Conservation (phyloP, 2,888 invertebrate species). For the Diaphora mendica region DNA sequence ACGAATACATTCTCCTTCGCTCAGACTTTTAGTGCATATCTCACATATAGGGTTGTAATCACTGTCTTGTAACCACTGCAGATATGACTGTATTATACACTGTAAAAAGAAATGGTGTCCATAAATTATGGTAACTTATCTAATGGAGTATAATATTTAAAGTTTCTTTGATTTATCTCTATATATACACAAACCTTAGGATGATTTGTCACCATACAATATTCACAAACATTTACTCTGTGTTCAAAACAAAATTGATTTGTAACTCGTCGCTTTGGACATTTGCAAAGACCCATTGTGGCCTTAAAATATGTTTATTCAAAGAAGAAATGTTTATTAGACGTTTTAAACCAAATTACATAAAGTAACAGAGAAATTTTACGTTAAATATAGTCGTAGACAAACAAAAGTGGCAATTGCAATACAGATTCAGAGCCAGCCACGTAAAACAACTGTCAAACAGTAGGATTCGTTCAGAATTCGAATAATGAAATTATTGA, state of each 20-base stretch:
- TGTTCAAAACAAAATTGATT: constrained; percentile 99
- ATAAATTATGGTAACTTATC: not conserved
- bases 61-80: constrained; percentile 99
- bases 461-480: constrained; percentile 19
- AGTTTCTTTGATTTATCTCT: constrained; percentile 10
- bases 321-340: constrained; percentile 22
- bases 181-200: constrained; percentile 90
- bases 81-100: constrained; percentile 99
- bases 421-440: constrained; percentile 46
- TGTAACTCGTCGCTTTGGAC: constrained; percentile 98
- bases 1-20: constrained; percentile 94
- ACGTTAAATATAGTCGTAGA: constrained; percentile 37
- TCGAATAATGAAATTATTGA: not conserved
- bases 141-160: not conserved
- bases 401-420: constrained; percentile 53
- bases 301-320: constrained; percentile 23
- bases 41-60: constrained; percentile 98
- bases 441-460: constrained; percentile 69
- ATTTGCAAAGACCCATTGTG: constrained; percentile 98
- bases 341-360: constrained; percentile 29
- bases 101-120: constrained; percentile 76
- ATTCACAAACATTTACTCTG: constrained; percentile 99
- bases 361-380: constrained; percentile 26
- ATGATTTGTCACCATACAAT: constrained; percentile 98
- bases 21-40: constrained; percentile 93